These are phyloP conservation scores for Agriopis marginaria DNA, from an alignment of 2,888 invertebrate genomes.

Conservation along the genomic window DNA sequence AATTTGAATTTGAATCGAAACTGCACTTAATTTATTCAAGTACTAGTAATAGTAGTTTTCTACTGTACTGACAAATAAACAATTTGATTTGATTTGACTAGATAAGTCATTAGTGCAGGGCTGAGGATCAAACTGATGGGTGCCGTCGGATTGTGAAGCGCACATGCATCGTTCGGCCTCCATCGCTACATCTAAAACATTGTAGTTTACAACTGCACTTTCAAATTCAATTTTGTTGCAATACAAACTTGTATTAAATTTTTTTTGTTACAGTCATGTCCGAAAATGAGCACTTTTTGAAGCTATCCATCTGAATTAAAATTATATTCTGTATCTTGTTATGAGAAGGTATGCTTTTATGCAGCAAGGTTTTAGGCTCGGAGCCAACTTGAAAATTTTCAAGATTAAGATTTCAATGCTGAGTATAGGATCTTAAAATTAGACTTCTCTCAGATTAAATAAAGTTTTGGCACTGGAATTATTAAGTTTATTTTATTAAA, in stretches of 20 bases:
- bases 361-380: slow-evolving; percentile 47
- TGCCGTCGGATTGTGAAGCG: too few species aligned
- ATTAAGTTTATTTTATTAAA: neutral
- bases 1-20: too few species aligned
- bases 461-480: neutral
- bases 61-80: too few species aligned
- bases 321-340: slow-evolving; percentile 37
- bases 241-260: neutral
- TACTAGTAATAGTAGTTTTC: too few species aligned
- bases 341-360: slow-evolving; percentile 56
- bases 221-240: neutral
- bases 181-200: too few species aligned
- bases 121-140: too few species aligned
- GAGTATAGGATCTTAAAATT: slow-evolving; percentile 23
- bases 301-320: neutral
- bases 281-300: neutral
- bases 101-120: too few species aligned
- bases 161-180: too few species aligned
- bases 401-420: slow-evolving; percentile 34
- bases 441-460: neutral
- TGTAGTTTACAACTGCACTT: too few species aligned
- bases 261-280: neutral
- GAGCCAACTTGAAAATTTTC: slow-evolving; percentile 50
- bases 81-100: too few species aligned
- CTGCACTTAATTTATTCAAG: too few species aligned